Evolutionary conservation across 2,888 invertebrate genomes (phyloP).

Genomic region (Lochmaea capreae): DNA sequence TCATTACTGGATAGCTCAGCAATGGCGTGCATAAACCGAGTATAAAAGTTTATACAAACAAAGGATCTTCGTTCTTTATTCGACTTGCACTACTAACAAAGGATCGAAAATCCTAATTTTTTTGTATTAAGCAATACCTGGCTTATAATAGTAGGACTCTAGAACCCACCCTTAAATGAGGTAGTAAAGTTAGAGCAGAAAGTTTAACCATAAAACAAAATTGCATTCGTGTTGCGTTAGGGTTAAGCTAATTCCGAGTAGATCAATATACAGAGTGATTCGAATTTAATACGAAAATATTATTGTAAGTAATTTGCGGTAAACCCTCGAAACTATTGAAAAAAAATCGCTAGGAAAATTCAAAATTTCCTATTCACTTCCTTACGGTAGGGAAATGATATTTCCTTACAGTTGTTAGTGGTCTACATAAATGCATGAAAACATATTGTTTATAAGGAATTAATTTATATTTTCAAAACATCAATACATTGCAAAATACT

Average conservation of each 20-base stretch:
- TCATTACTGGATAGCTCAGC: too few species aligned
- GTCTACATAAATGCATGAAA: too few species aligned
- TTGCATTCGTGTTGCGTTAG: background rate
- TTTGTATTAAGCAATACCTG: background rate
- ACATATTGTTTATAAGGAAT: too few species aligned
- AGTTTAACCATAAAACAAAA: conserved; percentile 1
- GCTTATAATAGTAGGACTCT: background rate
- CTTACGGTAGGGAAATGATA: too few species aligned
- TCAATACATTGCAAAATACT: too few species aligned
- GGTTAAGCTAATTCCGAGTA: background rate
- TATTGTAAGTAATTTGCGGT: too few species aligned
- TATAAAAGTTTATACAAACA: background rate
- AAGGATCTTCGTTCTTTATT: background rate
- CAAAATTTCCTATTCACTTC: too few species aligned
- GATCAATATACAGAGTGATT: background rate
- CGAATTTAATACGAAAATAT: background rate
- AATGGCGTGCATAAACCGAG: background rate
- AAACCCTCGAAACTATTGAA: too few species aligned
- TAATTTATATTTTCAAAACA: too few species aligned
- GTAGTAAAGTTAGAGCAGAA: background rate
- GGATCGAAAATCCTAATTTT: background rate
- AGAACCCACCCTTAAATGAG: background rate
- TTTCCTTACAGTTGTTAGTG: too few species aligned
- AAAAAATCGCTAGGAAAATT: too few species aligned
- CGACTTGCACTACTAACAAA: background rate